These are phyloP conservation scores for Chromoteleia sp. DNA, from an alignment of 2,888 invertebrate species.

Conservation along the genomic window DNA sequence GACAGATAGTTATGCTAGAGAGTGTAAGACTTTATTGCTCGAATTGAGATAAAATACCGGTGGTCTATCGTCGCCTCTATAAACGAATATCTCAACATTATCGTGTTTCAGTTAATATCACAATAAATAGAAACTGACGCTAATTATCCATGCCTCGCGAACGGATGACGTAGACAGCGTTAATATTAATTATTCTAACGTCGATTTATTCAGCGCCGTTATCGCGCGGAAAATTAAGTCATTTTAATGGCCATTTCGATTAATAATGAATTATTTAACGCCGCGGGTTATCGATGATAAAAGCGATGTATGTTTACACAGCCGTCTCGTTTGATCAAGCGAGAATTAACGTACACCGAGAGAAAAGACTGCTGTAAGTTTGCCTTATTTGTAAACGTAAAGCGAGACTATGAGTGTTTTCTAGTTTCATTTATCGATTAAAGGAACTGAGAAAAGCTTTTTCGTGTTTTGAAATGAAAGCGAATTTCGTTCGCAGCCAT, in stretches of 20 bases:
- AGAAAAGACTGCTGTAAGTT: conserved; percentile 1
- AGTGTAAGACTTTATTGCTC: conserved; percentile 65
- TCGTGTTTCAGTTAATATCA: conserved; percentile 69
- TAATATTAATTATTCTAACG: conserved; percentile 56
- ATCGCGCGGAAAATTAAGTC: conserved; percentile 56
- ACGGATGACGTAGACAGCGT: conserved; percentile 34
- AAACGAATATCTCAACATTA: conserved; percentile 67
- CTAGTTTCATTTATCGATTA: too few species aligned
- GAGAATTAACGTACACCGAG: conserved; percentile 22
- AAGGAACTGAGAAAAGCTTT: too few species aligned
- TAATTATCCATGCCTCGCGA: conserved; percentile 59
- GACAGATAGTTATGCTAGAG: conserved; percentile 67
- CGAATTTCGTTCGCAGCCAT: conserved; percentile 4
- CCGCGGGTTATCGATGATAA: conserved; percentile 61
- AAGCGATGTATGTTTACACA: conserved; percentile 64
- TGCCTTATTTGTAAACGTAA: too few species aligned
- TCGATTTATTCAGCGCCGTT: conserved; percentile 42
- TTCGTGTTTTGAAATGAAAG: too few species aligned
- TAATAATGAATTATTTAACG: conserved; percentile 63
- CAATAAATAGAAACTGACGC: conserved; percentile 70
- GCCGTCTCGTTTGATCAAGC: conserved; percentile 65
- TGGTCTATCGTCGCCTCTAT: conserved; percentile 71
- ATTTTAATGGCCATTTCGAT: conserved; percentile 59
- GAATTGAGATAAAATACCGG: conserved; percentile 68
- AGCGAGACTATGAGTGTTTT: too few species aligned